Evolutionary conservation across 2,888 invertebrate species (phyloP), one percentile per base, ranked within the genome.

Genomic region (Sussaba pulchella): DNA sequence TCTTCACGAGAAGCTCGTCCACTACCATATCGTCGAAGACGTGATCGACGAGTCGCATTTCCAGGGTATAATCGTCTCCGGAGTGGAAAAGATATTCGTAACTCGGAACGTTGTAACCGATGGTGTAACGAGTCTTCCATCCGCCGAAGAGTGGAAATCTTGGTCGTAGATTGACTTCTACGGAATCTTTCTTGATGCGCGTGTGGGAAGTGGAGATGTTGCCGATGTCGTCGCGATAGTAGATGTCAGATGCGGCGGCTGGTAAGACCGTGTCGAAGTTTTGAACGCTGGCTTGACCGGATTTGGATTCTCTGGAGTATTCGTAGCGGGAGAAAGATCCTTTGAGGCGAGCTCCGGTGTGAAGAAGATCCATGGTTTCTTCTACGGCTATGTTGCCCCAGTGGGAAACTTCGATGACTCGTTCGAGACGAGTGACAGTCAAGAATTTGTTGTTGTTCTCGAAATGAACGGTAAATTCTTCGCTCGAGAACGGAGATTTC

Each of bases 331-430:
- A 99, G 93, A 99, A 99, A 1, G 98, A 95, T 5, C 88, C 90
- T 90, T 99, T 98, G 47, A 99, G 93, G 82, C 95, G 94, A 10
- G 99, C 99, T 50, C 99, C 99, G 57, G 97, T 96, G 90, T 99
- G 99, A 19, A 96, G 94, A 84, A 99, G 94, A 91, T 99, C 98
- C 85, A 99, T 95, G 6, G 96, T 95, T 92, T 99, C 99, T 91
- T 99, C 99, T 0, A 99, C 94, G 21, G 99, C 99, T 87, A 99
- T 97, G 89, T 99, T 99, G 8, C 99, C 99, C 99, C 99, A 99
- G 92, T 99, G 99, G 0, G 99, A 99, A 1, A 99, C 95, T 93
- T 99, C 99, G 87, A 99, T 96, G 0, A 95, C 93, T 63, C 99
- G 94, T 86, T 97, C 96, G 85, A 99, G 92, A 57, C 94, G 94